Percentiles rank a stretch among this genome's conserved stretches.
phyloP scores from a whole-genome alignment of 2,888 invertebrate species.

The Acleris emargana region DNA sequence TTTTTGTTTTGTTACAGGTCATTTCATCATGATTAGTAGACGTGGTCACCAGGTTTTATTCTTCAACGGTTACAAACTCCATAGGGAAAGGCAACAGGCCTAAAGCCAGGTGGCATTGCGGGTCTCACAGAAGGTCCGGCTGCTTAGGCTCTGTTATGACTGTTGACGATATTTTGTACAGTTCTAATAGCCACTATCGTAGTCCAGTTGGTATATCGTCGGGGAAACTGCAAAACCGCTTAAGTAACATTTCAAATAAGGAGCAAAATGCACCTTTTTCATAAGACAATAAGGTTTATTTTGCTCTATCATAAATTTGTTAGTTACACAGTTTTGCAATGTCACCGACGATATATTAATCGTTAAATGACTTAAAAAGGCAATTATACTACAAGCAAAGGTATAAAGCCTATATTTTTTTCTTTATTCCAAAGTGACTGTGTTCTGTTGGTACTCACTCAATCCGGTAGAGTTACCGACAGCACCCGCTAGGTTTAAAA shows the following conservation, averaged over 20 bases:
- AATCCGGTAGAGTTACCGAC: too few relatives aligned
- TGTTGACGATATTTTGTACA: background rate
- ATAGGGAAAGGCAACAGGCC: background rate
- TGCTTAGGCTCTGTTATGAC: background rate
- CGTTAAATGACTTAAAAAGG: background rate
- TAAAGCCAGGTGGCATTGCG: slow-evolving; percentile 1
- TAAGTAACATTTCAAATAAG: too few relatives aligned
- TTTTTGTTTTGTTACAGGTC: slow-evolving; percentile 3
- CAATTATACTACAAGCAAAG: too few relatives aligned
- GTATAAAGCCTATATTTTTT: too few relatives aligned
- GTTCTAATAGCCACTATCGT: background rate
- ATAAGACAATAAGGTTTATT: too few relatives aligned
- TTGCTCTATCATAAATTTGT: too few relatives aligned
- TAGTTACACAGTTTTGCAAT: too few relatives aligned
- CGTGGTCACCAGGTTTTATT: background rate
- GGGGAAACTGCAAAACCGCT: too few relatives aligned
- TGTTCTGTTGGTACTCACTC: background rate
- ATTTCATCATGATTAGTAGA: background rate
- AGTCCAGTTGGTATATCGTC: background rate
- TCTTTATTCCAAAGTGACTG: background rate
- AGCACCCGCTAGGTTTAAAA: too few relatives aligned
- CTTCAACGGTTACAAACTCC: slow-evolving; percentile 1
- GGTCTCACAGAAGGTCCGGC: background rate
- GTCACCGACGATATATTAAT: too few relatives aligned
- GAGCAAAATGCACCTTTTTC: too few relatives aligned